Evolutionary conservation across 2,888 invertebrate genomes (phyloP), one percentile per base, ranked within the genome.

Genomic region (Diarsia dahlii): DNA sequence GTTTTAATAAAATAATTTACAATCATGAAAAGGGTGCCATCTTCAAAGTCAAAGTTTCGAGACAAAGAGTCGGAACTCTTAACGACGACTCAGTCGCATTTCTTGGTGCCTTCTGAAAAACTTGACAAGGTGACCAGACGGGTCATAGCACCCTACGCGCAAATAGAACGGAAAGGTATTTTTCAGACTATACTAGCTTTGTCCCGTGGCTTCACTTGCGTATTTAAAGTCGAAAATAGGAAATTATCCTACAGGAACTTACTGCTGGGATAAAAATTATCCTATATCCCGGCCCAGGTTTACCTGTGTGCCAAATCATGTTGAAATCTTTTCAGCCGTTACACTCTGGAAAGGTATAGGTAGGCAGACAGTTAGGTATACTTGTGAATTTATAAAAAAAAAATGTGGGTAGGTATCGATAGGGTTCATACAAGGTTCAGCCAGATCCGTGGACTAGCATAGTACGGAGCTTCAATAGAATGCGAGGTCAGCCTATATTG

Each of bases 71-170:
- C 91, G 0, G 89, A 4, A 15, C 0, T 3, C 1, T 5, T 92
- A 3, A 89, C 87, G 64, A 88, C 87, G 80, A 94, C 93, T 0
- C 95, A 94, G 13, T 96, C 96, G 0, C 96, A 96, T 71, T 96
- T 96, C 81, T 81, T 96, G 28, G 94, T 96, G 0, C 91, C 95
- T 0, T 95, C 96, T 0, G 95, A 96, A 6, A 95, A 94, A 75
- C 89, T 97, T 20, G 97, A 97, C 86, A 96, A 95, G 86, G 97
- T 97, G 0, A 97, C 97, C 0, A 92, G 96, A 71, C 92, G 97
- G n/a, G 97, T 97, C 0, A 97, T 97, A 70, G 97, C 97, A 0
- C 97, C 97, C 0, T 97, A 97, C 85, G 97, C 96, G 0, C 96
- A 95, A 78, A 96, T 96, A 68, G 95, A 95, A 84, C 86, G 96